A percentile compares a stretch with the other conserved stretches of the same genome.
phyloP scores from a whole-genome alignment of 2,888 invertebrate genomes.

The Watsonalla cultraria region DNA sequence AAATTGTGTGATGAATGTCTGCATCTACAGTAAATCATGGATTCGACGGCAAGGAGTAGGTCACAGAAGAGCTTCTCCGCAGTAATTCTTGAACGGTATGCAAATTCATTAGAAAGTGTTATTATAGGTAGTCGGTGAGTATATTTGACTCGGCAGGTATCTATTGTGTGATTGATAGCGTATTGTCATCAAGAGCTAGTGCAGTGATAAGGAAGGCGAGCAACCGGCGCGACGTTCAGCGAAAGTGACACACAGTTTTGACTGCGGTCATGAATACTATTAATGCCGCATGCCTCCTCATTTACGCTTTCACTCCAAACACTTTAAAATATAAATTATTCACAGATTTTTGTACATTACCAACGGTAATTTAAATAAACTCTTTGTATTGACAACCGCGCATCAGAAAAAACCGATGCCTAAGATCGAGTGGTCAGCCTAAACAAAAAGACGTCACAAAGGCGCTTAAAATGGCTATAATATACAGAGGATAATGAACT shows the following conservation, averaged over 20 bases:
- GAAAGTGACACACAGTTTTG: slow-evolving; percentile 66
- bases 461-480: slow-evolving; percentile 48
- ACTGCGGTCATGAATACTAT: slow-evolving; percentile 52
- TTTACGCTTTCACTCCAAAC: slow-evolving; percentile 62
- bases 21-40: no score
- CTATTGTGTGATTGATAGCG: slow-evolving; percentile 21
- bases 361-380: neutral
- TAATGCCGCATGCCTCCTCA: slow-evolving; percentile 48
- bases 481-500: slow-evolving; percentile 69
- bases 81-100: no score
- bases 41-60: neutral
- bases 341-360: neutral
- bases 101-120: neutral
- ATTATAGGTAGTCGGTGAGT: neutral
- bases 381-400: slow-evolving; percentile 3
- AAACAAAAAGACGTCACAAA: slow-evolving; percentile 31
- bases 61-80: neutral
- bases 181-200: slow-evolving; percentile 14
- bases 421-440: slow-evolving; percentile 18
- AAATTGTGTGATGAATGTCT: no score
- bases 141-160: slow-evolving; percentile 11
- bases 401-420: neutral
- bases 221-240: slow-evolving; percentile 44
- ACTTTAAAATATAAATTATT: neutral
- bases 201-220: slow-evolving; percentile 32